A percentile compares a stretch with the other conserved stretches of the same genome.
Evolutionary conservation across 2,888 invertebrate species (phyloP).

Genomic region (Ellobium chinense): DNA sequence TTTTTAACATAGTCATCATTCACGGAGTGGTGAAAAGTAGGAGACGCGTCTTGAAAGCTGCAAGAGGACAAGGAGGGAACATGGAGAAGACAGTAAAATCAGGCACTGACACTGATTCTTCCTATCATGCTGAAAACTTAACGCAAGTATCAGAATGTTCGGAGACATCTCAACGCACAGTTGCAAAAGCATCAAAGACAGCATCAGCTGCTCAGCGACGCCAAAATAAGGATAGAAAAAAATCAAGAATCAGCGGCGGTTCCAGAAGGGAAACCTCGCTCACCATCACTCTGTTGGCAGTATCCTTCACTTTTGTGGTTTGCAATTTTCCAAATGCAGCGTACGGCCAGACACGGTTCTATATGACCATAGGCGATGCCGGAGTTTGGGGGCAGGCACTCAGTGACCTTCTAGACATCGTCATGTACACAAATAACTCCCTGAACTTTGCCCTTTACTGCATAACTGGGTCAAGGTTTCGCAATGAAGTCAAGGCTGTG

Average conservation of each 20-base stretch:
- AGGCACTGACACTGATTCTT: no score
- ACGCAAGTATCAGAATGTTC: no score
- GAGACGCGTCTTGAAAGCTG: background rate
- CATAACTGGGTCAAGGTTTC: constrained; percentile 11
- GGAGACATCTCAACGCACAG: no score
- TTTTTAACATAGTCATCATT: background rate
- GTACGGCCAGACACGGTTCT: no score
- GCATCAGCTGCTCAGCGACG: no score
- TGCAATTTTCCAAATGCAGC: constrained; percentile 22
- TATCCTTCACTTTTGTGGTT: background rate
- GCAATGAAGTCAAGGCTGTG: background rate
- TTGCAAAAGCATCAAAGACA: no score
- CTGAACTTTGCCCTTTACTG: constrained; percentile 8
- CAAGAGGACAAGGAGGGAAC: background rate
- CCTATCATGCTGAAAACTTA: no score
- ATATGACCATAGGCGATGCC: no score
- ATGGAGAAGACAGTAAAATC: no score
- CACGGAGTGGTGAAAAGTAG: background rate
- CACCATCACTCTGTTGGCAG: background rate
- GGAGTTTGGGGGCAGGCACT: no score
- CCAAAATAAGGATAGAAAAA: no score
- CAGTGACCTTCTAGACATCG: background rate
- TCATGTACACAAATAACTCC: constrained; percentile 16
- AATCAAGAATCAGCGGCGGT: background rate
- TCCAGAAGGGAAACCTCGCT: background rate